Base-by-base conservation (phyloP, 37 sponge, comb jelly and placozoan genomes). In the Ephydatia muelleri region DNA sequence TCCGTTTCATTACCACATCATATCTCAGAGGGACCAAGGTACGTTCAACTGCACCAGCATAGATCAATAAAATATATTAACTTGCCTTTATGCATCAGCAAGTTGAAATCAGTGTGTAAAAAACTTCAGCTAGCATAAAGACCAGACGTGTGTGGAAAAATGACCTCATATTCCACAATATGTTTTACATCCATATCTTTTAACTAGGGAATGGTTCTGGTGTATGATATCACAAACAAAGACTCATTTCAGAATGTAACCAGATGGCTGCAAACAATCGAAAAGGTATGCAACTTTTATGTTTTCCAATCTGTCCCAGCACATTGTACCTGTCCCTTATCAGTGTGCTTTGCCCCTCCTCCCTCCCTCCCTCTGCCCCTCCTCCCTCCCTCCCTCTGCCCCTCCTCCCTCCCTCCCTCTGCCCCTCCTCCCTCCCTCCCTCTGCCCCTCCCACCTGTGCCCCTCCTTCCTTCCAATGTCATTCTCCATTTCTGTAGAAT, bases 1-100 rank as follows among this genome's bases (percentile, higher is more conserved):
- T 94, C 75, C 94, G 91, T 80, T 91, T 91, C 34, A 94, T 94
- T 47, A 94, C 94, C 25, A 94, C 94, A 0, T 88, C 88, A 47
- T 94, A 94, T 84, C 91, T 91, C 83, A 69, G 94, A 75, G 94
- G 94, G 14, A 91, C 94, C 39, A 94, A 91, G 94, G 94, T 91
- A 84, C 34, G 92, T 65, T 19, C 57, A 43, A n/a, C n/a, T n/a
- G n/a, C n/a, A n/a, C n/a, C n/a, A n/a, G n/a, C n/a, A n/a, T n/a
- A n/a, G n/a, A n/a, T n/a, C n/a, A n/a, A n/a, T n/a, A n/a, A n/a
- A n/a, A n/a, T n/a, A n/a, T n/a, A n/a, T n/a, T n/a, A n/a, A n/a
- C n/a, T n/a, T n/a, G n/a, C n/a, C n/a, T n/a, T n/a, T n/a, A n/a
- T n/a, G n/a, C n/a, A n/a, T n/a, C n/a, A n/a, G n/a, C n/a, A n/a